Evolutionary conservation across 2,113 vertebrate genomes (phyloP).

Genomic region (Vulpes lagopus): DNA sequence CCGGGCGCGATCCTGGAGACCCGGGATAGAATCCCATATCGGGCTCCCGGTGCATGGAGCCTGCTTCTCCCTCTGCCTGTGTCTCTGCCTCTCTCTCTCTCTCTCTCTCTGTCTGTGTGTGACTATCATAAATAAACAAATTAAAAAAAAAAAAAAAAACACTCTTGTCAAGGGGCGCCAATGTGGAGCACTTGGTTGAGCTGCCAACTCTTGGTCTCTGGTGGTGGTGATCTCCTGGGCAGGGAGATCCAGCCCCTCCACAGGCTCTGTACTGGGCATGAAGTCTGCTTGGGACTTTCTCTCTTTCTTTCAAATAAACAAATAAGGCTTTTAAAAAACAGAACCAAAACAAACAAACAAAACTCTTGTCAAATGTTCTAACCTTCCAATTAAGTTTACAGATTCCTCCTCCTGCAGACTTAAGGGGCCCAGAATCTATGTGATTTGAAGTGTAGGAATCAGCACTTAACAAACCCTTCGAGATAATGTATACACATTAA

Average conservation of each 20-base stretch:
- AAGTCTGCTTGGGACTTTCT: background rate
- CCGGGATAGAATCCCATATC: too few species aligned
- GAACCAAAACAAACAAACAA: too few species aligned
- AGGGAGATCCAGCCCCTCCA: background rate
- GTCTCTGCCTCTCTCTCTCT: too few species aligned
- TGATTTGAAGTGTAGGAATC: background rate
- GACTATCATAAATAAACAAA: too few species aligned
- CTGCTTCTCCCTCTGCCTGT: too few species aligned
- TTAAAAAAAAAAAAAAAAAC: background rate
- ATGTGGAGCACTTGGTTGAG: background rate
- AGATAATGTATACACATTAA: background rate
- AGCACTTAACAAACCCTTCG: background rate
- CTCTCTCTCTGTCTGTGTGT: too few species aligned
- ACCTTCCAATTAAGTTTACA: constrained; percentile 53
- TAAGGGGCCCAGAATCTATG: background rate
- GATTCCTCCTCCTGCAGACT: background rate
- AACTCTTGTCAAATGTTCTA: background rate
- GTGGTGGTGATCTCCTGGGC: background rate
- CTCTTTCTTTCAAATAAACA: background rate
- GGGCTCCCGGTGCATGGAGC: too few species aligned
- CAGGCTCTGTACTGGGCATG: background rate
- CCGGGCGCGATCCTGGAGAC: too few species aligned
- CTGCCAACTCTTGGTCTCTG: background rate
- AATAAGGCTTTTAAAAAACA: background rate
- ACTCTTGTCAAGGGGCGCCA: background rate